These are phyloP conservation scores for Remorina albescens DNA, from an alignment of 2,797 vertebrate species.

Conservation along the genomic window DNA sequence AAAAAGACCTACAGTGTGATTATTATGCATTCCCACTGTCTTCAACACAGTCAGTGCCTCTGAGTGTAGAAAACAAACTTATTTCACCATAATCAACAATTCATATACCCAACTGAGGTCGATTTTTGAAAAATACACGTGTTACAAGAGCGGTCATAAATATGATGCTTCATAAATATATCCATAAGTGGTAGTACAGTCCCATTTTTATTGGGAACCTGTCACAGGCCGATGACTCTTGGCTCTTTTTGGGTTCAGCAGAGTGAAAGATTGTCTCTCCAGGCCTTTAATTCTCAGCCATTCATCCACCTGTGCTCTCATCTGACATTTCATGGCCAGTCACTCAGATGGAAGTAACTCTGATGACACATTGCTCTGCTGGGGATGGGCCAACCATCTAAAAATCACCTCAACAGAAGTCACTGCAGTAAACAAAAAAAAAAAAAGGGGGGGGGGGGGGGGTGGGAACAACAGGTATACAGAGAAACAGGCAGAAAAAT, in stretches of 20 bases:
- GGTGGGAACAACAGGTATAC: constrained; percentile 46
- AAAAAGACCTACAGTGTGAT: background rate
- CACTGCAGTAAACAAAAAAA: constrained; percentile 50
- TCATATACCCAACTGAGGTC: constrained; percentile 1
- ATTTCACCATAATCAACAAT: constrained; percentile 15
- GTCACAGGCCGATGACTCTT: constrained; percentile 52
- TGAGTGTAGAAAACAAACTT: background rate
- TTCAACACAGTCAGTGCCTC: background rate
- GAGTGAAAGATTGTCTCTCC: constrained; percentile 68
- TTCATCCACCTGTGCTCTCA: constrained; percentile 69
- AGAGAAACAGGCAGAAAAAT: background rate
- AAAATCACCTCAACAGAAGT: constrained; percentile 72
- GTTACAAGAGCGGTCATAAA: constrained; percentile 23
- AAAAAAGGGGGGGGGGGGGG: constrained; percentile 21
- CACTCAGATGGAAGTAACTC: constrained; percentile 71
- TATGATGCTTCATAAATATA: constrained; percentile 45
- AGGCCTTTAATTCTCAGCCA: constrained; percentile 63
- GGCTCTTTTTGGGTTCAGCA: constrained; percentile 50
- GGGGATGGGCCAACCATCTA: constrained; percentile 60
- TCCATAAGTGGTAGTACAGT: constrained; percentile 26
- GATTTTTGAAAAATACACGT: constrained; percentile 20
- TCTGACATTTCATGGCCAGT: constrained; percentile 77
- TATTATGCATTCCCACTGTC: background rate
- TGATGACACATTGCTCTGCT: constrained; percentile 67
- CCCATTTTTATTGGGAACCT: constrained; percentile 38